Conservation (phyloP, 2,113 vertebrate genomes). For the Plotosus lineatus region DNA sequence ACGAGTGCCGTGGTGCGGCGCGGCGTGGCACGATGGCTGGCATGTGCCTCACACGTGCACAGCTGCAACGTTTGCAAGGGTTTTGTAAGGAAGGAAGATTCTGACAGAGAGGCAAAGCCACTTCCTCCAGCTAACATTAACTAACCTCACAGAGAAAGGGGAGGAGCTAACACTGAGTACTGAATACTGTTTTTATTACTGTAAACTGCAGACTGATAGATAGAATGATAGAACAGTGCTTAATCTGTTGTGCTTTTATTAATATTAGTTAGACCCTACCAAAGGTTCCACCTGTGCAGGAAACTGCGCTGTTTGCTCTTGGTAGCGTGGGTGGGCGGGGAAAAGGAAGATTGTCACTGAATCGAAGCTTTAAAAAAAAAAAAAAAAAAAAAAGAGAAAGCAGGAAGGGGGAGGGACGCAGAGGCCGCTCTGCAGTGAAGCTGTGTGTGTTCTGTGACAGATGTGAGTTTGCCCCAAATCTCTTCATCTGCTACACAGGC, state of each 20-base stretch:
- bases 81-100: constrained; percentile 31
- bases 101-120: constrained; percentile 3
- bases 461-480: constrained; percentile 84
- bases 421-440: constrained; percentile 64
- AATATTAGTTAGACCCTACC: constrained; percentile 19
- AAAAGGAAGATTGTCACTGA: not conserved
- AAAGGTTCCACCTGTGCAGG: constrained; percentile 50
- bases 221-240: not conserved
- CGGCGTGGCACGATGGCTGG: not conserved
- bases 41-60: not conserved
- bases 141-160: not conserved
- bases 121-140: constrained; percentile 56
- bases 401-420: constrained; percentile 52
- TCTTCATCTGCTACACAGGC: constrained; percentile 86
- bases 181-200: constrained; percentile 22
- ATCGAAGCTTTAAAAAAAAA: not conserved
- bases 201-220: constrained; percentile 24
- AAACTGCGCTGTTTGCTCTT: constrained; percentile 52
- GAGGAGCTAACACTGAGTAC: constrained; percentile 5
- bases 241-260: constrained; percentile 15
- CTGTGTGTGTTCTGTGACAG: constrained; percentile 77
- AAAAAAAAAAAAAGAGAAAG: not conserved
- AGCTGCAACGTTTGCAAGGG: constrained; percentile 28
- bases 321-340: constrained; percentile 49
- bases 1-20: not conserved